These are phyloP conservation scores for Synergus gifuensis DNA, from an alignment of 2,888 invertebrate species.

Conservation along the genomic window DNA sequence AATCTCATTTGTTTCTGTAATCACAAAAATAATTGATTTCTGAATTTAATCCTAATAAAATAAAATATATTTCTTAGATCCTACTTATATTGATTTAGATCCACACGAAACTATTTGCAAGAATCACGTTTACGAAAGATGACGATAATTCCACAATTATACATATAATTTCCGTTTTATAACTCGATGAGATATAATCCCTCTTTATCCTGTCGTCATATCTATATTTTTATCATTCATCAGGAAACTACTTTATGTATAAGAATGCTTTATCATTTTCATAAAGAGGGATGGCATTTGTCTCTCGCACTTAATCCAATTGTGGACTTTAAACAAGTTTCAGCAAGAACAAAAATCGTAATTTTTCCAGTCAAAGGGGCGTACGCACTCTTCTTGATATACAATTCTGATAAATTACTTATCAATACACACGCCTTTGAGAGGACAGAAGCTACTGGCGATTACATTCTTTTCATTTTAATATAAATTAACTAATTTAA, in stretches of 20 bases:
- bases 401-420: background rate
- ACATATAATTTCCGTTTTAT: background rate
- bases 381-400: background rate
- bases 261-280: slow-evolving; percentile 31
- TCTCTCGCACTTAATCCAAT: background rate
- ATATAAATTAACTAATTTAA: background rate
- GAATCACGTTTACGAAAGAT: too few species aligned
- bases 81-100: background rate
- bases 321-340: slow-evolving; percentile 22
- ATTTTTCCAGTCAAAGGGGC: slow-evolving; percentile 18
- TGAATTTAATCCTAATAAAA: background rate
- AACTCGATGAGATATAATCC: slow-evolving; percentile 26
- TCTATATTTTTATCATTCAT: background rate
- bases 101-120: too few species aligned
- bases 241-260: slow-evolving; percentile 4
- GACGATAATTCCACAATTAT: background rate
- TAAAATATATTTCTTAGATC: background rate
- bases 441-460: background rate
- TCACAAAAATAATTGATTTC: background rate
- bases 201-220: background rate
- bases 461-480: background rate
- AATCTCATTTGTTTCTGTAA: slow-evolving; percentile 82
- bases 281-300: slow-evolving; percentile 14
- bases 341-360: background rate
- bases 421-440: background rate